phyloP scores from a whole-genome alignment of 1,140 invertebrate species.

The Copidosoma floridanum region DNA sequence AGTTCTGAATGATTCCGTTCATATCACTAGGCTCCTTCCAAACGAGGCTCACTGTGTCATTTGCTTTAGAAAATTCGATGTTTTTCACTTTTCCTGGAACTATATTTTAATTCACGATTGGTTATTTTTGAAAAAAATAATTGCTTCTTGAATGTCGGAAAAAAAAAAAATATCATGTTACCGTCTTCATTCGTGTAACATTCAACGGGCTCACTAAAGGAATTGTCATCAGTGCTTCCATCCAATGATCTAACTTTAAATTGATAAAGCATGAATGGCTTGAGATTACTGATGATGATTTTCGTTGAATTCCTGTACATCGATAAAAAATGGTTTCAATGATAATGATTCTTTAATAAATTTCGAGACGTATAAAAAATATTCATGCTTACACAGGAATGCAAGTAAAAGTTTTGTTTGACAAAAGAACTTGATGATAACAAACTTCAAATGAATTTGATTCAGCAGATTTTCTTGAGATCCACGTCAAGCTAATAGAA shows the following conservation, averaged over 20 bases:
- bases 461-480: slow-evolving; percentile 35
- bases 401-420: slow-evolving; percentile 40
- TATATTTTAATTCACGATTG: too few relatives aligned
- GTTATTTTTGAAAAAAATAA: too few relatives aligned
- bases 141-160: too few relatives aligned
- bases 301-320: slow-evolving; percentile 53
- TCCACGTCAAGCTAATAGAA: slow-evolving; percentile 57
- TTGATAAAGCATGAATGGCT: slow-evolving; percentile 62
- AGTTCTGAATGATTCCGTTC: slow-evolving; percentile 56
- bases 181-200: slow-evolving; percentile 60
- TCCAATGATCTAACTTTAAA: slow-evolving; percentile 59
- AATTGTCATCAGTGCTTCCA: slow-evolving; percentile 47
- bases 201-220: slow-evolving; percentile 57
- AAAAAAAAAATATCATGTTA: slow-evolving; percentile 40
- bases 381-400: slow-evolving; percentile 33
- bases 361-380: neutral
- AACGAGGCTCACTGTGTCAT: slow-evolving; percentile 53
- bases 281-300: slow-evolving; percentile 56
- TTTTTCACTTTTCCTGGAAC: slow-evolving; percentile 58
- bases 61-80: slow-evolving; percentile 55
- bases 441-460: slow-evolving; percentile 55
- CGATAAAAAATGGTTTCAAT: neutral
- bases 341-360: neutral
- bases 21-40: slow-evolving; percentile 57
- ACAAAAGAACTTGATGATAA: slow-evolving; percentile 50